Base-by-base conservation (phyloP, 2,888 invertebrate species). In the Sarcophaga rosellei region DNA sequence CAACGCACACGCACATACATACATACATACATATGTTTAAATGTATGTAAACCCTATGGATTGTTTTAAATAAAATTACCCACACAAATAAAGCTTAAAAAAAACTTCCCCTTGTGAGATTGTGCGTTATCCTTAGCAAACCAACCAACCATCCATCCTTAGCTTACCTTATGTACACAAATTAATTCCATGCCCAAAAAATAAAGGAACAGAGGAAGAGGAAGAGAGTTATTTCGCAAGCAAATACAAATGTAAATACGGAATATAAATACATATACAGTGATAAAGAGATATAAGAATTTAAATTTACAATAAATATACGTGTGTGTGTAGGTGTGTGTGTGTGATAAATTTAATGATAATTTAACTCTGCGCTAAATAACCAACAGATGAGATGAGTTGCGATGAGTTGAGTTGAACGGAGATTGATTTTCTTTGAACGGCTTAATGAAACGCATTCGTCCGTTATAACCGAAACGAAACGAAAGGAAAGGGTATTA, bases 371-470 rank as follows among this genome's bases (percentile, higher is more conserved):
- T 81, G 81, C 74, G 8, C 35, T 35, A 35, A 35, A 35, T 8
- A 35, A 35, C 35, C 35, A 35, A 35, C 35, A 35, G 35, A 35
- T 35, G 35, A 35, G 35, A 2, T 35, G 35, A 10, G 75, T 53
- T 81, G 61, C 1, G 35, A 10, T 35, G 35, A 8, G 35, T 35
- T 35, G 35, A 8, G 35, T 10, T 35, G 35, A 35, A 10, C 35
- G 44, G 59, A 80, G 80, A 86, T 86, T 86, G 86, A 86, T 86
- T 86, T 86, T 81, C 86, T 86, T 84, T 86, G 86, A 86, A 86
- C 86, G 86, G 35, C 86, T 83, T 74, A 76, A 77, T 10, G 68
- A 69, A 83, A 86, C 75, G 81, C 86, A 86, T 53, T 86, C 86
- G 86, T 86, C 86, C 86, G 74, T 84, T 44, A 35, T 8, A 35